Percentiles rank a stretch among this genome's conserved stretches.
phyloP scores from a whole-genome alignment of 1,140 invertebrate species.

The Drosophila parvula region DNA sequence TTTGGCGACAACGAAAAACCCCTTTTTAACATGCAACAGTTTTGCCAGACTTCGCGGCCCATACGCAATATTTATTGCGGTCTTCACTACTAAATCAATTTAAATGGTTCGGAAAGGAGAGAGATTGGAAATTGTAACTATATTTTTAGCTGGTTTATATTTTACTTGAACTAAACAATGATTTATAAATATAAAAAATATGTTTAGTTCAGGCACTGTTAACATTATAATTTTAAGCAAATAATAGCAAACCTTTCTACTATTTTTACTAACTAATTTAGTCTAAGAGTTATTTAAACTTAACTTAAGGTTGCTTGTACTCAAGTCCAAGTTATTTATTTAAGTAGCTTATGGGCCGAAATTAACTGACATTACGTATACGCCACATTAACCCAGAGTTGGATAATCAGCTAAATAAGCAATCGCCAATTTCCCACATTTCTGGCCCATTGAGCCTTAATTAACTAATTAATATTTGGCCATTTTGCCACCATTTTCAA shows the following conservation, averaged over 20 bases:
- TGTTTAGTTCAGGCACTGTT: neutral
- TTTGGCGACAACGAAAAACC: conserved; percentile 29
- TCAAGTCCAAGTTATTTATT: neutral
- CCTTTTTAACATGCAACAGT: conserved; percentile 60
- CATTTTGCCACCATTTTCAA: neutral
- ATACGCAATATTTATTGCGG: conserved; percentile 42
- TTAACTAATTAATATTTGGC: conserved; percentile 62
- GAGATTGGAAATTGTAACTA: neutral
- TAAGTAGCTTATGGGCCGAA: neutral
- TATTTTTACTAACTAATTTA: neutral
- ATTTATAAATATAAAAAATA: neutral
- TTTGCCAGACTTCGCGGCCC: conserved; percentile 36
- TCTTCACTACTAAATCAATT: conserved; percentile 33
- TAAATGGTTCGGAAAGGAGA: conserved; percentile 8
- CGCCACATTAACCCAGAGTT: conserved; percentile 36
- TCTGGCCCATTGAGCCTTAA: conserved; percentile 52
- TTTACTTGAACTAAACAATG: neutral
- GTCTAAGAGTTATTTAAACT: neutral
- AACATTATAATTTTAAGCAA: neutral
- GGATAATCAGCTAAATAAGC: conserved; percentile 51
- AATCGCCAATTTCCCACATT: conserved; percentile 26
- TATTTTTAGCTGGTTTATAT: neutral
- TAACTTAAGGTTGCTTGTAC: neutral
- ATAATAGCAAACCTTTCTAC: no score
- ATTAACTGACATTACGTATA: conserved; percentile 49